Percentiles rank a stretch among this genome's conserved stretches.
These are phyloP conservation scores for Papilio aristodemus DNA, from an alignment of 1,140 invertebrate genomes.

Conservation along the genomic window DNA sequence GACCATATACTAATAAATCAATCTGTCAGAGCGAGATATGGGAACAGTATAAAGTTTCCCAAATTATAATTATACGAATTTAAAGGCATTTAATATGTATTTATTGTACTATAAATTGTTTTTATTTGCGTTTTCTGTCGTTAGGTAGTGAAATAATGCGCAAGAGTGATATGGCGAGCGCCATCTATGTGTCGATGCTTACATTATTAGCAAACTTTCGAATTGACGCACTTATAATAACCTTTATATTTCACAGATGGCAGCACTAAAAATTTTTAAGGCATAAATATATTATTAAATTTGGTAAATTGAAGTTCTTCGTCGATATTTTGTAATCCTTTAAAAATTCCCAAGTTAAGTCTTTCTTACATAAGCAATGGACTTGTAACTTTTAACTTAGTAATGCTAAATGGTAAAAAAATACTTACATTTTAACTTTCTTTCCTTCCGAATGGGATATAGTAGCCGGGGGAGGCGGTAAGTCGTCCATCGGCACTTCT, in stretches of 20 bases:
- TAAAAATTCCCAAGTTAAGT: no score
- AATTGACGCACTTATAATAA: background rate
- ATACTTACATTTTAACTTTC: constrained; percentile 76
- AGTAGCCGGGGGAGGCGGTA: constrained; percentile 81
- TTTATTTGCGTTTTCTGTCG: background rate
- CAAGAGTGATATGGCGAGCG: constrained; percentile 21
- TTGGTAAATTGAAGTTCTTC: no score
- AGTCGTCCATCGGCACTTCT: constrained; percentile 82
- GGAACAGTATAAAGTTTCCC: constrained; percentile 17
- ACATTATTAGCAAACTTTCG: background rate
- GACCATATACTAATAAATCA: constrained; percentile 43
- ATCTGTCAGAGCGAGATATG: constrained; percentile 36
- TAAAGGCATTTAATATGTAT: background rate
- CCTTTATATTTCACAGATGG: constrained; percentile 19
- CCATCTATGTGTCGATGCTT: constrained; percentile 28
- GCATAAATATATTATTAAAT: no score
- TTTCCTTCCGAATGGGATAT: constrained; percentile 81
- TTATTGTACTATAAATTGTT: background rate
- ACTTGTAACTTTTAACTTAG: no score
- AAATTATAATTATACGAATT: constrained; percentile 11
- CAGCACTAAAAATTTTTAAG: background rate
- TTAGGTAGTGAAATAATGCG: constrained; percentile 22
- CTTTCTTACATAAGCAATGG: no score
- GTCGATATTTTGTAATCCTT: no score
- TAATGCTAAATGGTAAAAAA: background rate